Evolutionary conservation across 2,888 invertebrate genomes (phyloP), one percentile per base, ranked within the genome.

Genomic region (Aspidapion aeneum): DNA sequence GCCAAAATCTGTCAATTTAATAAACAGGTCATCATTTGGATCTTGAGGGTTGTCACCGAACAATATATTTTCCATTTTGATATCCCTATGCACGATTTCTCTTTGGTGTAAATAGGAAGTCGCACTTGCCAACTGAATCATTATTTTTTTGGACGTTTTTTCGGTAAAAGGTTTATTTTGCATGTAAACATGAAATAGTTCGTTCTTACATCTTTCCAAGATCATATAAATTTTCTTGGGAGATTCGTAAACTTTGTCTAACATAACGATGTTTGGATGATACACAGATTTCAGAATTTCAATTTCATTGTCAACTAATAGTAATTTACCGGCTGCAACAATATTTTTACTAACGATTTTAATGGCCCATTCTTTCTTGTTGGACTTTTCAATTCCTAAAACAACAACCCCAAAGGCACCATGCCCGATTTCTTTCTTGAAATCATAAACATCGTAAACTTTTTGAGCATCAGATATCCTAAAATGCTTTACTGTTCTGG

Each of bases 1-100:
- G 17, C 86, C 85, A 74, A 86, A 86, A 75, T 86, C 86, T 49
- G 83, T 82, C 55, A 86, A 77, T 80, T 85, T 85, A 55, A 85
- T 82, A 69, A 80, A 82, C 61, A 82, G 75, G 57, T 79, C 75
- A 69, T 84, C 83, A 2, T 71, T 66, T 1, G 74, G 72, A 71
- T 84, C 80, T 17, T 76, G 68, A 1, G 84, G 83, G 73, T 83
- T 82, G 55, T 76, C 75, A 61, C 81, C 80, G 18, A 85, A 74
- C 65, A 86, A 74, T 63, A 82, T 79, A 70, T 82, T 82, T 68
- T 82, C 82, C 69, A 82, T 70, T 72, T 82, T 82, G 59, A 82
- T 71, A 71, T 82, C 82, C 63, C 82, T 77, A 70, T 82, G 82
- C 18, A 82, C 81, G 58, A 82, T 82, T 78, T 80, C 81, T 82